phyloP scores from a whole-genome alignment of 1,140 invertebrate genomes.

The Cryptotermes secundus region DNA sequence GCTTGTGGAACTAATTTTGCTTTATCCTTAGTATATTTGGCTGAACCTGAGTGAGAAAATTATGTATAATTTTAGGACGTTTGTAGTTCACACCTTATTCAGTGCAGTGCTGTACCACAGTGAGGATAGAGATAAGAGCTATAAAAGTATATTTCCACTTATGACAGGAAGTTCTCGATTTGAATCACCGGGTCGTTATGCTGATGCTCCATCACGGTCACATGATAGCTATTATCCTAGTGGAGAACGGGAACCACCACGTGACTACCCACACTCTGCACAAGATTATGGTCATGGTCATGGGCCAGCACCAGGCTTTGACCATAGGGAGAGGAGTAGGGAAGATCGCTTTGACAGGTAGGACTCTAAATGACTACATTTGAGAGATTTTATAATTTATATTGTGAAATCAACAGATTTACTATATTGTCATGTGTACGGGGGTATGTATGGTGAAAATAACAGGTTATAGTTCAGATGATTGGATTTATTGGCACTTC shows the following conservation, averaged over 20 bases:
- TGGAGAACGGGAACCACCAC: constrained; percentile 13
- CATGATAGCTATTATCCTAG: neutral
- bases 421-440: too few species aligned
- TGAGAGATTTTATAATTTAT: neutral
- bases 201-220: neutral
- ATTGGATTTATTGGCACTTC: too few species aligned
- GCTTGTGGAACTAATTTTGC: too few species aligned
- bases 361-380: neutral
- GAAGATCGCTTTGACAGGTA: constrained; percentile 28
- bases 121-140: neutral
- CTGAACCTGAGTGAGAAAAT: neutral
- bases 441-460: too few species aligned
- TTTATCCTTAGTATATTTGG: neutral
- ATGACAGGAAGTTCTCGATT: neutral
- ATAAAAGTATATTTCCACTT: neutral
- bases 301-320: neutral
- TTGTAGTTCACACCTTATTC: neutral
- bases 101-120: neutral
- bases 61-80: neutral
- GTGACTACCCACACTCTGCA: constrained; percentile 1
- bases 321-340: constrained; percentile 5
- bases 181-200: constrained; percentile 5
- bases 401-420: too few species aligned
- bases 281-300: constrained; percentile 19
- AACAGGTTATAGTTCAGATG: too few species aligned